Evolutionary conservation across 1,140 invertebrate species (phyloP), one percentile per base, ranked within the genome.

Genomic region (Chlorops oryzae): DNA sequence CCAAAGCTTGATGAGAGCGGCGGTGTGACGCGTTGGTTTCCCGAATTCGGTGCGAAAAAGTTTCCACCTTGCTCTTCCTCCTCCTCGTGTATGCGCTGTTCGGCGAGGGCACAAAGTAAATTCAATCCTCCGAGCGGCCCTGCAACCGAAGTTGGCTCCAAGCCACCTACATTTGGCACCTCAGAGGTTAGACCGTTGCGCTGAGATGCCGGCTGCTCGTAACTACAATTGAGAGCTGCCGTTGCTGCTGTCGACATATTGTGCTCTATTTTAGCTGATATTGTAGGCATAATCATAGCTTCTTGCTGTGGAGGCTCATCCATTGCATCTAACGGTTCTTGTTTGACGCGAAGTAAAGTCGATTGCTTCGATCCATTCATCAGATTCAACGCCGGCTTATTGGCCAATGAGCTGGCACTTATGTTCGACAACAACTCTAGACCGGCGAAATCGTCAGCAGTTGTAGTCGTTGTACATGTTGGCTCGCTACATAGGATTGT

Each of bases 41-140:
- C 20, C 3, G 0, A 32, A 21, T 7, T 18, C 3, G 1, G 43
- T 27, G 21, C 43, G 10, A 32, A 32, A 45, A 20, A 45, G 15
- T 32, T 34, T 6, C 37, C 47, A 22, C 58, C 62, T 55, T 69
- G 65, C 9, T 62, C 65, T 37, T 71, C 78, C 3, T 76, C 80
- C 69, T 89, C 86, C 61, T 89, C 87, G 72, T 86, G 81, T 50
- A 89, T 84, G 47, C 87, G 78, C 60, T 91, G 88, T 61, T 92
- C 88, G 0, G 89, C 90, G 21, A 92, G 71, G 1, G 88, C 88
- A 70, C 90, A 92, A 4, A 93, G 68, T 21, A 93, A 70, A 47
- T 86, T 86, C 20, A 93, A 71, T 1, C 88, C 87, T 51, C 84
- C 84, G 2, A 87, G 76, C 10, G 70, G 75, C 55, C 78, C 77